Conservation (phyloP, 1,140 invertebrate genomes). For the Leptinotarsa texana region DNA sequence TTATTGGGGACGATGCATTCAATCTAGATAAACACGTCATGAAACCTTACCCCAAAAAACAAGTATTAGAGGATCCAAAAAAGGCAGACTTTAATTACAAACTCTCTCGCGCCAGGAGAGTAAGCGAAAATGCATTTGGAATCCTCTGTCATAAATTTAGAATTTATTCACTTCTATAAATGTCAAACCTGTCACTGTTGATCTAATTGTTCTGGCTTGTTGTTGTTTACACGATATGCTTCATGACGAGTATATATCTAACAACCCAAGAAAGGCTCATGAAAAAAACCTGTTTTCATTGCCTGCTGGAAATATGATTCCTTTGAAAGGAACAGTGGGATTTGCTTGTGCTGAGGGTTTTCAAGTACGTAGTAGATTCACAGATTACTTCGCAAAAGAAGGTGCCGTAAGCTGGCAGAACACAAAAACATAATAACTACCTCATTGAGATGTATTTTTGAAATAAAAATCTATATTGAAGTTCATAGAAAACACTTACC, state of each 20-base stretch:
- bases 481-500: background rate
- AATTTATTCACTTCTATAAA: constrained; percentile 46
- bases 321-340: constrained; percentile 16
- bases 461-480: background rate
- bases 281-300: background rate
- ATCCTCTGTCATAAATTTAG: constrained; percentile 50
- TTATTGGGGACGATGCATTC: constrained; percentile 48
- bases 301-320: background rate
- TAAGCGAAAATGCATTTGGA: constrained; percentile 55
- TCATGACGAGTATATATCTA: constrained; percentile 25
- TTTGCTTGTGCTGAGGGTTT: constrained; percentile 27
- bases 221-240: constrained; percentile 42
- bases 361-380: constrained; percentile 26
- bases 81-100: constrained; percentile 48
- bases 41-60: constrained; percentile 31
- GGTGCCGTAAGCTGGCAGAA: too few species aligned
- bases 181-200: constrained; percentile 32
- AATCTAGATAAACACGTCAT: constrained; percentile 43
- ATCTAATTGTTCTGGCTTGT: constrained; percentile 37
- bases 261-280: background rate
- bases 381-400: constrained; percentile 25
- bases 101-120: constrained; percentile 47
- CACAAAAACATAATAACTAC: too few species aligned
- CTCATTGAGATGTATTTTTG: background rate
- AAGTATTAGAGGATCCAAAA: constrained; percentile 18